Evolutionary conservation across 2,797 vertebrate genomes (phyloP), one percentile per base, ranked within the genome.

Genomic region (Neosalanx taihuensis): DNA sequence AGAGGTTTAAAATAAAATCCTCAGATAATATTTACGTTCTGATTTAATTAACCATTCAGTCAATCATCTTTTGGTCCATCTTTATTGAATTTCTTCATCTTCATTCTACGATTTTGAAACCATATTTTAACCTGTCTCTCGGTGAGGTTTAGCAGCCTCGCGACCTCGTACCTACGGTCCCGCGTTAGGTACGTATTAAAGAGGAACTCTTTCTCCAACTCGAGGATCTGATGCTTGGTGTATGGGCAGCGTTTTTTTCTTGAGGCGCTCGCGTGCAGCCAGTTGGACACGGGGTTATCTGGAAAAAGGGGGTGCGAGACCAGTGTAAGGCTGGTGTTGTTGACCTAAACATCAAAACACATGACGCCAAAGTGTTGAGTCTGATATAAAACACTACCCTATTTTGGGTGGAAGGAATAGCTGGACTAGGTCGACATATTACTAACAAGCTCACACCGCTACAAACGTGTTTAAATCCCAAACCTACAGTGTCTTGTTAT

Each of bases 11-110:
- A 73, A 71, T 64, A 49, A 70, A 83, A 79, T 81, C 80, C 70
- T 70, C 56, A 76, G 71, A 46, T 71, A 81, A 59, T 69, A 69
- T 33, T 57, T 75, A 72, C 23, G 51, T 60, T 23, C 59, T 41
- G 61, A 17, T 41, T 73, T 64, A 74, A 66, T 88, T 78, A 89
- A 18, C 85, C 87, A 70, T 60, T 93, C 86, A 94, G 78, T 94
- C 93, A 94, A 78, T 94, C 93, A 1, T 96, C 95, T 87, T 97
- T 97, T 1, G 94, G 93, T 79, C 93, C 84, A 74, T 98, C 96
- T 88, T 97, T 97, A 90, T 97, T 98, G 90, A 96, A 96, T 90
- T 97, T 98, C 94, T 98, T 98, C 96, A 98, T 97, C 94, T 98
- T 98, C 96, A 98, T 98, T 85, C 96, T 94, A 84, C 96, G 94